These are phyloP conservation scores for Leucophenga maculata DNA, from an alignment of 2,888 invertebrate species.

Conservation along the genomic window DNA sequence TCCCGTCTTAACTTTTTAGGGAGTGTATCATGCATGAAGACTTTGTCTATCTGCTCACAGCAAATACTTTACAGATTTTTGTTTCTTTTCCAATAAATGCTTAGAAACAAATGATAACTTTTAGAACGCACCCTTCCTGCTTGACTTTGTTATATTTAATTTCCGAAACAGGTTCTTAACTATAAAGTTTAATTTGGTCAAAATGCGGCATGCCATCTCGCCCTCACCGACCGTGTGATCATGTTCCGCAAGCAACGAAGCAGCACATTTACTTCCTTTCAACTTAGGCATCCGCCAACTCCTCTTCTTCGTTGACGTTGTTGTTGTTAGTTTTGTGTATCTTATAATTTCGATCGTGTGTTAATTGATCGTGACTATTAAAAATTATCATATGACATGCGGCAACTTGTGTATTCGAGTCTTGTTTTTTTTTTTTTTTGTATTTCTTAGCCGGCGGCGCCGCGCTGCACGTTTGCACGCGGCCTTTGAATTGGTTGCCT, in stretches of 20 bases:
- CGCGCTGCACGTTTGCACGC: neutral
- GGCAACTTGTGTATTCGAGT: neutral
- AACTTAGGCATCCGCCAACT: too few relatives aligned
- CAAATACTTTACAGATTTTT: too few relatives aligned
- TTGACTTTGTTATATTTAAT: too few relatives aligned
- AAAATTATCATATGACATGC: slow-evolving; percentile 7
- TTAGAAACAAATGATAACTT: too few relatives aligned
- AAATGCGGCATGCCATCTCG: slow-evolving; percentile 41
- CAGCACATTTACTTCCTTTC: neutral
- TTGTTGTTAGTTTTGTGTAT: neutral
- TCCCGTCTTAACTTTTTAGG: too few relatives aligned
- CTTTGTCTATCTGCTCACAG: too few relatives aligned
- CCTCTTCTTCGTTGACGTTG: neutral
- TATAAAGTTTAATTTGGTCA: slow-evolving; percentile 47
- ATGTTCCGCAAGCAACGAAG: neutral
- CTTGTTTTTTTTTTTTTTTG: slow-evolving; percentile 20
- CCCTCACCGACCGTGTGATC: neutral
- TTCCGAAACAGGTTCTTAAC: slow-evolving; percentile 41
- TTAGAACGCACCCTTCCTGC: too few relatives aligned
- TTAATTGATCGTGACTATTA: slow-evolving; percentile 32
- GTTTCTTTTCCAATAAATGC: too few relatives aligned
- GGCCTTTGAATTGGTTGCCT: slow-evolving; percentile 2
- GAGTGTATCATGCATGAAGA: too few relatives aligned
- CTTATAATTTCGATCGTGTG: slow-evolving; percentile 20
- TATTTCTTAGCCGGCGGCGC: slow-evolving; percentile 32